Conservation (phyloP, 37 sponge, comb jelly and placozoan species). For the Axinella damicornis region DNA sequence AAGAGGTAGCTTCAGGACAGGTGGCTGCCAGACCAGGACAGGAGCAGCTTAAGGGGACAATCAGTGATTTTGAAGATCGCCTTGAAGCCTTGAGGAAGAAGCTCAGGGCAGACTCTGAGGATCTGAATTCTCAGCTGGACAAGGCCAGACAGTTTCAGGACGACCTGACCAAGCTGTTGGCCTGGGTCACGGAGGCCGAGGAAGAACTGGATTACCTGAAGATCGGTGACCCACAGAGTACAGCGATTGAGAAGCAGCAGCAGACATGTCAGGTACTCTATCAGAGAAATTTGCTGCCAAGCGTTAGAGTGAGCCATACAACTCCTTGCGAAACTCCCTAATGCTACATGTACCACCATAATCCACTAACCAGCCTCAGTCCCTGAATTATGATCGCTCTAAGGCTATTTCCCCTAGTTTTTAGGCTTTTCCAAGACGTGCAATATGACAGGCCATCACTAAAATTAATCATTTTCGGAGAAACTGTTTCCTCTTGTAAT, state of each 20-base stretch:
- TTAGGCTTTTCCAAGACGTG: no score
- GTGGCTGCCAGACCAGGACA: constrained; percentile 50
- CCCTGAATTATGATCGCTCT: no score
- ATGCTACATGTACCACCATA: no score
- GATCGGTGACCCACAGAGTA: constrained; percentile 45
- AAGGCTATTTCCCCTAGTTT: no score
- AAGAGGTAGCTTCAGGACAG: background rate
- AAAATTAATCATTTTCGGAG: no score
- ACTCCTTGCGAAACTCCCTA: no score
- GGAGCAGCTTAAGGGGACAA: constrained; percentile 28
- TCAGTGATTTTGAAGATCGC: constrained; percentile 25
- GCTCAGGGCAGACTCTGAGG: background rate
- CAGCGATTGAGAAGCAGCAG: constrained; percentile 27
- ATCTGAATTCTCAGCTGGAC: constrained; percentile 14
- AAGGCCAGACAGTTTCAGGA: constrained; percentile 34
- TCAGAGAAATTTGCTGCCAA: background rate
- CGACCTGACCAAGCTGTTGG: constrained; percentile 22
- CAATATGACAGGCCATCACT: no score
- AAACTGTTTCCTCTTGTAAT: no score
- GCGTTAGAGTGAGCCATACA: no score
- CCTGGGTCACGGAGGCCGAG: constrained; percentile 54
- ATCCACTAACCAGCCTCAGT: no score
- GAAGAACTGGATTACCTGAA: constrained; percentile 35
- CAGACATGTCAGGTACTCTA: constrained; percentile 52
- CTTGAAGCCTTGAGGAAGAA: constrained; percentile 48